These are phyloP conservation scores for Brachyopa scutellaris DNA, from an alignment of 2,888 invertebrate species.

Conservation along the genomic window DNA sequence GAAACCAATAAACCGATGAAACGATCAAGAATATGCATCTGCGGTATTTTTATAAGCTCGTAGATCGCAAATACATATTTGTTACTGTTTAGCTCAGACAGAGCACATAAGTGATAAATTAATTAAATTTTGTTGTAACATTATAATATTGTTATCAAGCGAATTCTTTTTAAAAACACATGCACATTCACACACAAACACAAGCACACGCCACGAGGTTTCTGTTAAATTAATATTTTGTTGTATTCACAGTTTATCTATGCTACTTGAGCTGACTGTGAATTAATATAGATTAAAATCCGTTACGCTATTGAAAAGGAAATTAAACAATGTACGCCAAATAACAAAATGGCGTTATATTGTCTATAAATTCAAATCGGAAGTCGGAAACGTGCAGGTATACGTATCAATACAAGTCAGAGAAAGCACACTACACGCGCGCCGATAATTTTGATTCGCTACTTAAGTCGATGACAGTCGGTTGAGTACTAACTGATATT, in stretches of 20 bases:
- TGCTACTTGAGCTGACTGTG: conserved; percentile 13
- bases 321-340: conserved; percentile 3
- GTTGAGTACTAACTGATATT: conserved; percentile 62
- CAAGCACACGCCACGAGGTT: not conserved
- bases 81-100: conserved; percentile 19
- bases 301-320: conserved; percentile 21
- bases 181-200: not conserved
- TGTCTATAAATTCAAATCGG: not conserved
- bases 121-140: not conserved
- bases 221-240: not conserved
- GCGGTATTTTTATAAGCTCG: conserved; percentile 16
- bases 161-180: conserved; percentile 15
- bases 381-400: conserved; percentile 22
- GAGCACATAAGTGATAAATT: conserved; percentile 14
- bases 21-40: conserved; percentile 28
- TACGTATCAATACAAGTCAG: not conserved
- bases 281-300: not conserved
- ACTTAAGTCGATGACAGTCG: conserved; percentile 45
- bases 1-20: conserved; percentile 12
- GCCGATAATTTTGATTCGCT: not conserved
- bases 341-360: conserved; percentile 10
- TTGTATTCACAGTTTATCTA: conserved; percentile 19
- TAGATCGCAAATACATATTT: conserved; percentile 27
- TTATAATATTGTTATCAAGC: conserved; percentile 22
- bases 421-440: not conserved